Evolutionary conservation across 2,888 invertebrate species (phyloP), one percentile per base, ranked within the genome.

Genomic region (Charanyca ferruginea): DNA sequence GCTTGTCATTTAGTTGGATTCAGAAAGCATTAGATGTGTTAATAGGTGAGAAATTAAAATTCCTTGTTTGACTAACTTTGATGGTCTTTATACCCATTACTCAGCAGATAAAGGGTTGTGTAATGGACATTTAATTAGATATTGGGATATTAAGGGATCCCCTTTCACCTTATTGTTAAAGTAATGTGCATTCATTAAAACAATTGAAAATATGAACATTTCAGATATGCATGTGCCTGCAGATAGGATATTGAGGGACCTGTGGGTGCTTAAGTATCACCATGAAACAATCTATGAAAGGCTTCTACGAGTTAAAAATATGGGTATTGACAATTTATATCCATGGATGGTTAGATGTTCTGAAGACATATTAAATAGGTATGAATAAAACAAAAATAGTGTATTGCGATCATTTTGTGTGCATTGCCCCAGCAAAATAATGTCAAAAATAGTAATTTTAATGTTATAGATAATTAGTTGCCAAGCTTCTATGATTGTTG

Each of bases 311-410:
- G 94, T 96, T 0, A 93, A 93, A 84, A 87, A 89, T 48, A 92
- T 94, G 69, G 96, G 96, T 55, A 89, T 95, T 62, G 95, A 90
- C 38, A 87, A 91, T 71, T 89, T 96, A 13, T 96, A 96, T 90
- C 97, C 97, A 3, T 97, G 97, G 97, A 97, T 97, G 96, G 96
- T 97, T 38, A 91, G 97, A 74, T 97, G 97, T 84, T 93, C 96
- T 22, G 96, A 96, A 77, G 87, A 92, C 23, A 93, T 96, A 80
- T 87, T 97, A 45, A 90, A 95, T 72, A 96, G 96, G 97, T 97
- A 89, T 61, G 25, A 18, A 0, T 13, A 45, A 55, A 22, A 49
- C 3, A 45, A 32, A 32, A 38, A 3, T 3, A 38, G 38, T 38
- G 5, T 13, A 38, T 16, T 38, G 16, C 16, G 16, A 38, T 38